A percentile compares a stretch with the other conserved stretches of the same genome.
Evolutionary conservation across 2,888 invertebrate species (phyloP).

Genomic region (Cryptocephalus primarius): DNA sequence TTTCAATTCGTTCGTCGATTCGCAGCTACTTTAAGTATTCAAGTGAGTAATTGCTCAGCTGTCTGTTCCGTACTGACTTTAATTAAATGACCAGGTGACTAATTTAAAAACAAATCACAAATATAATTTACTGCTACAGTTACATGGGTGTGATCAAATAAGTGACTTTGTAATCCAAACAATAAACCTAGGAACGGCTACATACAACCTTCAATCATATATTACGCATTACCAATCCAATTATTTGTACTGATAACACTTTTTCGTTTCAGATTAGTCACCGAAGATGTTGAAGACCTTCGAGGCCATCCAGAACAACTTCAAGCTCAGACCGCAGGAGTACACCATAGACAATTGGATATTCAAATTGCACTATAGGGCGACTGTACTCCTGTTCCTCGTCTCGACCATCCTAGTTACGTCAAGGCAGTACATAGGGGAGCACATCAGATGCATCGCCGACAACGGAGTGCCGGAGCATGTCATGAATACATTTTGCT

Average conservation of each 20-base stretch:
- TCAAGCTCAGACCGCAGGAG: slow-evolving; percentile 46
- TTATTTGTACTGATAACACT: not conserved
- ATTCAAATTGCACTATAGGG: slow-evolving; percentile 78
- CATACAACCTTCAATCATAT: too few species aligned
- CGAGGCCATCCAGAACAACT: slow-evolving; percentile 48
- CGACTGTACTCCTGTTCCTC: slow-evolving; percentile 67
- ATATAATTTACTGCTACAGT: too few species aligned
- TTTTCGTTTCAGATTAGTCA: slow-evolving; percentile 8
- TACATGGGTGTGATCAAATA: too few species aligned
- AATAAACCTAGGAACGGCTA: too few species aligned
- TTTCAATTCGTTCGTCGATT: too few species aligned
- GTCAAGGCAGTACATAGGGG: slow-evolving; percentile 82
- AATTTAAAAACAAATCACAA: too few species aligned
- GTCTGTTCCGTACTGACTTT: too few species aligned
- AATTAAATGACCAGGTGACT: too few species aligned
- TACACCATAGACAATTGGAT: slow-evolving; percentile 61
- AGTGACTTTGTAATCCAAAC: too few species aligned
- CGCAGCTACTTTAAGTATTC: too few species aligned
- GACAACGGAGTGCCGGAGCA: slow-evolving; percentile 49
- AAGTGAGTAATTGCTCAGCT: too few species aligned
- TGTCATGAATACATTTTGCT: slow-evolving; percentile 81
- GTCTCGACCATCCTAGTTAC: slow-evolving; percentile 72
- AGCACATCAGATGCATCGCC: slow-evolving; percentile 83
- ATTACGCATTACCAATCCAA: too few species aligned
- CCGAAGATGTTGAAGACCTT: slow-evolving; percentile 43